Conservation (phyloP, 2,888 invertebrate species). For the Ichneumoninae sp. region DNA sequence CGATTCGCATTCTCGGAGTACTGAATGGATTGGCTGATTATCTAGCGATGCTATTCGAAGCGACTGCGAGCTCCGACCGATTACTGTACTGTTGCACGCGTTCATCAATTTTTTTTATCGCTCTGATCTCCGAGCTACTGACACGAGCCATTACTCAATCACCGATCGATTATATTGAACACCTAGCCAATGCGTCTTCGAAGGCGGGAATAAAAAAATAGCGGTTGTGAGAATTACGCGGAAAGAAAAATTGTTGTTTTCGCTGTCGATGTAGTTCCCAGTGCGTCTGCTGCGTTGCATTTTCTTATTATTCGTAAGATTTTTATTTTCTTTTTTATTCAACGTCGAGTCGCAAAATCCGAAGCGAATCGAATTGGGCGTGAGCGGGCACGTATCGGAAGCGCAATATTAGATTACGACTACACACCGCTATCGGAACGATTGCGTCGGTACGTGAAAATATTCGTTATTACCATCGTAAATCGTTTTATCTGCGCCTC, state of each 20-base stretch:
- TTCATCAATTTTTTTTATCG: not conserved
- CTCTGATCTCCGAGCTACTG: not conserved
- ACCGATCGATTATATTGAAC: not conserved
- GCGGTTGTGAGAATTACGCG: too few relatives aligned
- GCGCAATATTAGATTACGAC: not conserved
- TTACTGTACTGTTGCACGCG: constrained; percentile 6
- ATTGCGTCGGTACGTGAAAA: not conserved
- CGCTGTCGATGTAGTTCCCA: too few relatives aligned
- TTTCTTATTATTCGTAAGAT: too few relatives aligned
- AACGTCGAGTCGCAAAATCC: not conserved
- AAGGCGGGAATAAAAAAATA: too few relatives aligned
- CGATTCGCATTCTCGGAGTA: not conserved
- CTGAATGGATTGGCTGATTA: constrained; percentile 7
- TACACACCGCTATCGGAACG: constrained; percentile 5
- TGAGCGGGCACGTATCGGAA: not conserved
- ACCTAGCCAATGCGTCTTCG: not conserved
- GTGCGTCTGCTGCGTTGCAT: too few relatives aligned
- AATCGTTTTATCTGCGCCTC: not conserved
- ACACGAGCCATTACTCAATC: not conserved
- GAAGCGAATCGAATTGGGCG: not conserved
- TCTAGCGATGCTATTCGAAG: not conserved
- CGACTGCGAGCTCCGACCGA: not conserved
- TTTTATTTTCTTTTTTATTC: too few relatives aligned
- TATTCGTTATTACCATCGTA: not conserved
- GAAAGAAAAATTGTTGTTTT: too few relatives aligned